phyloP scores from a whole-genome alignment of 2,797 vertebrate species.

The Carduelis carduelis region DNA sequence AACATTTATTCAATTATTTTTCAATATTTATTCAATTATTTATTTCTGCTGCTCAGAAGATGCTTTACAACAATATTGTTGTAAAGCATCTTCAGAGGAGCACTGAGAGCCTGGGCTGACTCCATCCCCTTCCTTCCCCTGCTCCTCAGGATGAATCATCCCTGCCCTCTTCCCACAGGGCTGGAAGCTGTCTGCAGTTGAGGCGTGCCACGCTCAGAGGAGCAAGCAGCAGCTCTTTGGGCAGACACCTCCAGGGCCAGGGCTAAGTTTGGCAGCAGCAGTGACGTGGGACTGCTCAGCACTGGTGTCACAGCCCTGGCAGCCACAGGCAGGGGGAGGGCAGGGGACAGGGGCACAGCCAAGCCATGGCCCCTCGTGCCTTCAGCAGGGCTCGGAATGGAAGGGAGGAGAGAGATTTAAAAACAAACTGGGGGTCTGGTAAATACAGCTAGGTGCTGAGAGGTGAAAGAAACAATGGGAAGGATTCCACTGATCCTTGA shows the following conservation, averaged over 20 bases:
- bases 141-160: neutral
- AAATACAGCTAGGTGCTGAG: too few relatives aligned
- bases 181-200: neutral
- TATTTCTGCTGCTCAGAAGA: too few relatives aligned
- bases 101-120: neutral
- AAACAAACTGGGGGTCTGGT: too few relatives aligned
- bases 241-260: neutral
- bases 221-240: neutral
- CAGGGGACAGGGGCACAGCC: neutral
- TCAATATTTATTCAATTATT: too few relatives aligned
- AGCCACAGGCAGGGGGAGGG: neutral
- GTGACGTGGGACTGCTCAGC: neutral
- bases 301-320: neutral
- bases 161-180: neutral
- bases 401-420: too few relatives aligned
- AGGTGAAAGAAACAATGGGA: too few relatives aligned
- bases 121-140: neutral
- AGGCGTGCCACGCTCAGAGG: neutral
- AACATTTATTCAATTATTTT: neutral
- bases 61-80: neutral
- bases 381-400: too few relatives aligned
- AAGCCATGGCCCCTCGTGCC: neutral
- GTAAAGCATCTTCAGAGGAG: neutral
- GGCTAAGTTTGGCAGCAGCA: neutral
- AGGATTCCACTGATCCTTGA: too few relatives aligned